A percentile compares a stretch with the other conserved stretches of the same genome.
phyloP scores from a whole-genome alignment of 2,888 invertebrate species.

The Nemoura dubitans region DNA sequence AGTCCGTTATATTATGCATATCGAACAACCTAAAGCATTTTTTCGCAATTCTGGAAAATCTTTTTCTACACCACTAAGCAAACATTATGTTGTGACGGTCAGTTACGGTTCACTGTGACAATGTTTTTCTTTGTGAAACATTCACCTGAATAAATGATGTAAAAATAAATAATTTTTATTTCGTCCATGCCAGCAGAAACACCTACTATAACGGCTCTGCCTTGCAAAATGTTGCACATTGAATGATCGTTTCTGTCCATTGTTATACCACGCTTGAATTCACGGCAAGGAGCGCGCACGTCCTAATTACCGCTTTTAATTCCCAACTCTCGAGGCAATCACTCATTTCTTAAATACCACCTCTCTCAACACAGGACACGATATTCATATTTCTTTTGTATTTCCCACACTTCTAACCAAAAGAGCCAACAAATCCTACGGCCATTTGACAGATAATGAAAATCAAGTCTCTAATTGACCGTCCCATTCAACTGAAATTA shows the following conservation, averaged over 20 bases:
- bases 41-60: too few species aligned
- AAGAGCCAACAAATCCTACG: background rate
- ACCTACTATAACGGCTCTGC: background rate
- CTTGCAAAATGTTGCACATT: background rate
- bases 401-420: background rate
- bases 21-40: background rate
- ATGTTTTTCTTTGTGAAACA: too few species aligned
- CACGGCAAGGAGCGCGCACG: background rate
- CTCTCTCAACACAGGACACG: background rate
- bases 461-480: background rate
- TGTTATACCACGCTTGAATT: background rate
- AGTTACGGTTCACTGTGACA: too few species aligned
- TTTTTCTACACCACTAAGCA: too few species aligned
- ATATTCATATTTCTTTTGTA: background rate
- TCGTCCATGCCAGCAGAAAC: too few species aligned
- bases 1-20: background rate
- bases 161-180: too few species aligned
- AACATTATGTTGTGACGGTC: too few species aligned
- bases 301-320: background rate
- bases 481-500: background rate
- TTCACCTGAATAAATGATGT: too few species aligned
- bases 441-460: background rate
- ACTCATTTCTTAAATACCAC: conserved; percentile 1
- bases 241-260: background rate
- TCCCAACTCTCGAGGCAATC: background rate